Conservation (phyloP, 2,113 vertebrate genomes). For the Lipotes vexillifer region DNA sequence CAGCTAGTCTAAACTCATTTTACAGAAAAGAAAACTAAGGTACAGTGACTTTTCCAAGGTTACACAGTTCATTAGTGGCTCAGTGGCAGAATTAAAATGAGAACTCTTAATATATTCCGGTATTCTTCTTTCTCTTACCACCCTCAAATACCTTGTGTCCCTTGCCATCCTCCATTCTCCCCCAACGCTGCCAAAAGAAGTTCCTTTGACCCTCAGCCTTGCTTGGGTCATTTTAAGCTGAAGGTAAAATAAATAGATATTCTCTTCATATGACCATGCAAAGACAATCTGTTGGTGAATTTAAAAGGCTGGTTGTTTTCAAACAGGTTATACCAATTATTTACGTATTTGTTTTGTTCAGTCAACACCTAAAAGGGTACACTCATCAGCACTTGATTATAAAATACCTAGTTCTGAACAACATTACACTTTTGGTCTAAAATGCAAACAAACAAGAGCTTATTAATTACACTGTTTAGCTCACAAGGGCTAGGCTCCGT, state of each 20-base stretch:
- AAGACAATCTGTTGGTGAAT: not conserved
- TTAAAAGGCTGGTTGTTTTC: not conserved
- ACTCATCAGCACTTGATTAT: not conserved
- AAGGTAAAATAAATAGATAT: not conserved
- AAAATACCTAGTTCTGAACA: not conserved
- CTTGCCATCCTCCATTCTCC: not conserved
- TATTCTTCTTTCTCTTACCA: not conserved
- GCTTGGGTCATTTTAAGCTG: not conserved
- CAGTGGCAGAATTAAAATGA: not conserved
- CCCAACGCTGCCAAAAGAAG: not conserved
- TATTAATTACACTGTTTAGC: not conserved
- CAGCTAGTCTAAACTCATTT: not conserved
- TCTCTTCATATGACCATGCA: not conserved
- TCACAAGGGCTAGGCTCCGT: not conserved
- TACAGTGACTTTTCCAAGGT: not conserved
- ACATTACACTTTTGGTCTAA: not conserved
- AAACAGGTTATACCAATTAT: not conserved
- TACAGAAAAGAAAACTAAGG: not conserved
- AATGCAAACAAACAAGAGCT: not conserved
- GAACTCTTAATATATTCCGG: not conserved
- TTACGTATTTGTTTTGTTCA: not conserved
- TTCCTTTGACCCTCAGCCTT: not conserved
- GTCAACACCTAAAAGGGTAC: not conserved
- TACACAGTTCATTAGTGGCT: not conserved
- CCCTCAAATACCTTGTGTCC: not conserved